phyloP scores from a whole-genome alignment of 2,888 invertebrate species.

The Meiosimyza platycephala region DNA sequence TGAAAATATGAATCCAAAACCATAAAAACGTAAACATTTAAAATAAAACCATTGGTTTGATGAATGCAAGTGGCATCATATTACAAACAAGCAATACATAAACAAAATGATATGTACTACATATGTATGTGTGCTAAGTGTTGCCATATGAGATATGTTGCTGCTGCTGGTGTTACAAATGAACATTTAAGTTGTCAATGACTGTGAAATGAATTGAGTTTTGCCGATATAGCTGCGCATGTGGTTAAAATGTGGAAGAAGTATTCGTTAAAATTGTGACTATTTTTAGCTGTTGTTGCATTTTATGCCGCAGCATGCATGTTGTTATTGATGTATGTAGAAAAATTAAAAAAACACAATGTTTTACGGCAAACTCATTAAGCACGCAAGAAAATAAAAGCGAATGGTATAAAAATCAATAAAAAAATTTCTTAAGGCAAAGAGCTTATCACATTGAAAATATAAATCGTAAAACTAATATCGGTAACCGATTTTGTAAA shows the following conservation, averaged over 20 bases:
- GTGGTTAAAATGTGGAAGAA: constrained; percentile 55
- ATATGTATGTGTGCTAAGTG: constrained; percentile 1
- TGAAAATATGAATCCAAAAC: constrained; percentile 31
- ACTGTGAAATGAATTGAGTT: constrained; percentile 38
- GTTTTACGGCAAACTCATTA: neutral
- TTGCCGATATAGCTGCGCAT: constrained; percentile 51
- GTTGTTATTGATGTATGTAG: neutral
- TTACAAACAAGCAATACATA: constrained; percentile 37
- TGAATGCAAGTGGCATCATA: constrained; percentile 49
- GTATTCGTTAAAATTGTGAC: constrained; percentile 12
- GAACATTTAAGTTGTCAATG: constrained; percentile 13
- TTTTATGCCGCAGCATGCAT: neutral
- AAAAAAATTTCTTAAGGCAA: too few relatives aligned
- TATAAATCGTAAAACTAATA: too few relatives aligned
- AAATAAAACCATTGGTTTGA: constrained; percentile 26
- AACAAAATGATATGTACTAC: neutral
- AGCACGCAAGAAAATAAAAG: too few relatives aligned
- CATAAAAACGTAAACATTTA: constrained; percentile 21
- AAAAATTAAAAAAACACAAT: neutral
- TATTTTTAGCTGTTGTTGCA: neutral
- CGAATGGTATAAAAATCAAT: too few relatives aligned
- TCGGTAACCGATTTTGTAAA: too few relatives aligned
- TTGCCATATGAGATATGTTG: constrained; percentile 24
- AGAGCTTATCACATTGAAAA: too few relatives aligned
- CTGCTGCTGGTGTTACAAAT: neutral